Base-by-base conservation (phyloP, 2,888 invertebrate species). In the Xanthia icteritia region DNA sequence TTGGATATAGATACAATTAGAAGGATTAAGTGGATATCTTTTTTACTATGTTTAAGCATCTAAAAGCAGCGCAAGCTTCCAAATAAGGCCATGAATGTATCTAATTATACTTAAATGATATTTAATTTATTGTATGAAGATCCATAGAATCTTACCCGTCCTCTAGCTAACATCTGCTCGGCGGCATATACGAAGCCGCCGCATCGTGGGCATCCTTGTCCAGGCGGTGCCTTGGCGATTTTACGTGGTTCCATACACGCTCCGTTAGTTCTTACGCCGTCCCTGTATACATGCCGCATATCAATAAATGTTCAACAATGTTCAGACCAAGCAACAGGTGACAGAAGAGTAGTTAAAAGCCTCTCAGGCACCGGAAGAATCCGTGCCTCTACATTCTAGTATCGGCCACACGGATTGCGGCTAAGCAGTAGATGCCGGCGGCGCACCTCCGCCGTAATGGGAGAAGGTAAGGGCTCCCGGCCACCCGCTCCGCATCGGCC, bases 141-240 rank as follows among this genome's bases (percentile, higher is more conserved):
- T 68, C 23, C 23, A 61, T 70, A 65, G 39, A 80, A 81, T 97
- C 97, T 98, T 97, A 99, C 98, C 97, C 98, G 97, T 97, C 98
- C 98, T 94, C 98, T 97, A 88, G 99, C 99, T 92, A 99, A 97
- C 98, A 99, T 99, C 96, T 99, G 98, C 96, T 99, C 99, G 81
- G 99, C 99, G 84, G 98, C 98, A 95, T 99, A 99, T 74, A 99
- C 99, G 93, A 96, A 98, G 85, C 99, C 98, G 85, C 99, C 99
- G 93, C 99, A 99, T 90, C 99, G 97, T 51, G 99, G 99, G 92
- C 99, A 99, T 82, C 98, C 99, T 94, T 98, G 97, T 73, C 98
- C 98, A 89, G 98, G 98, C 61, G 98, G 98, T 71, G 98, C 98
- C 95, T 98, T 98, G 51, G 98, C 98, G 92, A 98, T 98, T 82